Conservation (phyloP, 2,797 vertebrate species). For the Danio aesculapii region DNA sequence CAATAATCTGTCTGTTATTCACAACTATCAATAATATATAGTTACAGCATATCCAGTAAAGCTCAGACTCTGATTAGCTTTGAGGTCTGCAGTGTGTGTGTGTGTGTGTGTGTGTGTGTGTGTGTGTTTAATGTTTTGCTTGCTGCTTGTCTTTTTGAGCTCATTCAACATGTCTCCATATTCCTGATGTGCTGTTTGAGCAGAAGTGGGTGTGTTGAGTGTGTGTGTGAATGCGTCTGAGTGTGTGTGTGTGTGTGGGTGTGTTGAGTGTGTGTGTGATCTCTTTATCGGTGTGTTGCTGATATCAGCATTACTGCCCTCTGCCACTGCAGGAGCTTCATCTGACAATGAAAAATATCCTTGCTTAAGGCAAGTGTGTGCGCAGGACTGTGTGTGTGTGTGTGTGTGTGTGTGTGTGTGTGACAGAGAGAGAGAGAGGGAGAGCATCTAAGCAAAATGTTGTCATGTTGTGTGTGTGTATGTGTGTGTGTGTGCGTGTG, state of each 20-base stretch:
- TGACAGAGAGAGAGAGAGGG: not conserved
- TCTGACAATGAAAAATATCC: constrained; percentile 83
- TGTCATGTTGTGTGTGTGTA: constrained; percentile 16
- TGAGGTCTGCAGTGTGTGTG: not conserved
- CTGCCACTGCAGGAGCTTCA: constrained; percentile 74
- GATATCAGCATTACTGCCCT: constrained; percentile 78
- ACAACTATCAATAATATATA: too few relatives aligned
- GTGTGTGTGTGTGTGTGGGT: constrained; percentile 2
- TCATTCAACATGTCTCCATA: constrained; percentile 7
- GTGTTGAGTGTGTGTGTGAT: constrained; percentile 46
- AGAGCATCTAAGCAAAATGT: not conserved
- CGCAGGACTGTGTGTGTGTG: constrained; percentile 36
- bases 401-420: constrained; percentile 2
- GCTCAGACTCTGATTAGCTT: too few relatives aligned
- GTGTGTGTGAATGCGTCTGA: not conserved
- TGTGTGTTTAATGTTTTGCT: constrained; percentile 22
- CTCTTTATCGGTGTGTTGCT: constrained; percentile 75
- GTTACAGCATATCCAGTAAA: too few relatives aligned
- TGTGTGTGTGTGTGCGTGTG: not conserved
- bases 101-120: constrained; percentile 38
- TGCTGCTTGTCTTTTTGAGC: not conserved
- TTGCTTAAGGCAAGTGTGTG: constrained; percentile 63
- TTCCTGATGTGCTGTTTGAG: constrained; percentile 12
- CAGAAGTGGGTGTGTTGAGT: constrained; percentile 55
- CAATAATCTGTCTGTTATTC: too few relatives aligned